Conservation (phyloP, 1,140 invertebrate genomes). For the Ericerus pela region DNA sequence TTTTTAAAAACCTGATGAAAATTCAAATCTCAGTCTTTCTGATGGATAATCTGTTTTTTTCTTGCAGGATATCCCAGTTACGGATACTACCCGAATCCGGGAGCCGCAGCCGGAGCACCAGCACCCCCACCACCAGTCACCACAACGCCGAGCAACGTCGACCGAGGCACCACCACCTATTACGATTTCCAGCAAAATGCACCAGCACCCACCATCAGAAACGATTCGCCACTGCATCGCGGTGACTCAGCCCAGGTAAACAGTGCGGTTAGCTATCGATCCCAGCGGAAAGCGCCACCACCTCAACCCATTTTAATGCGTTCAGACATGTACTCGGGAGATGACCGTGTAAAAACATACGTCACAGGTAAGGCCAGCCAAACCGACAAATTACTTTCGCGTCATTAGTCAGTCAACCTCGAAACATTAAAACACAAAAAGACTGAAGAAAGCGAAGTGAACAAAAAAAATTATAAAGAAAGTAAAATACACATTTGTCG, state of each 20-base stretch:
- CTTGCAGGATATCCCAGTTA: conserved; percentile 3
- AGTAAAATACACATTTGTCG: too few species aligned
- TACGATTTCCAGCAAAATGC: conserved; percentile 19
- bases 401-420: too few species aligned
- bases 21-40: too few species aligned
- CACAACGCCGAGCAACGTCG: neutral
- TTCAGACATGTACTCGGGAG: conserved; percentile 18
- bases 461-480: too few species aligned
- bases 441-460: too few species aligned
- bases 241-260: conserved; percentile 9
- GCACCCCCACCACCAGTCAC: conserved; percentile 16
- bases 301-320: conserved; percentile 17
- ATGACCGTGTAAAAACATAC: conserved; percentile 21
- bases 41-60: neutral
- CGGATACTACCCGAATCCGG: conserved; percentile 1
- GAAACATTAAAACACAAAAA: too few species aligned
- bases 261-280: neutral
- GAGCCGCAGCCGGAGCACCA: conserved; percentile 12
- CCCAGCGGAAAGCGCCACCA: conserved; percentile 2
- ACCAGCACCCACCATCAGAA: conserved; percentile 9
- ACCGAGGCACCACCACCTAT: conserved; percentile 12
- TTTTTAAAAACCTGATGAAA: too few species aligned
- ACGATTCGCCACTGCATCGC: conserved; percentile 1
- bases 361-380: conserved; percentile 20
- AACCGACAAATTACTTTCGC: too few species aligned